Percentiles rank a stretch among this genome's conserved stretches.
Conservation (phyloP, 2,888 invertebrate species). For the Mythimna impura region DNA sequence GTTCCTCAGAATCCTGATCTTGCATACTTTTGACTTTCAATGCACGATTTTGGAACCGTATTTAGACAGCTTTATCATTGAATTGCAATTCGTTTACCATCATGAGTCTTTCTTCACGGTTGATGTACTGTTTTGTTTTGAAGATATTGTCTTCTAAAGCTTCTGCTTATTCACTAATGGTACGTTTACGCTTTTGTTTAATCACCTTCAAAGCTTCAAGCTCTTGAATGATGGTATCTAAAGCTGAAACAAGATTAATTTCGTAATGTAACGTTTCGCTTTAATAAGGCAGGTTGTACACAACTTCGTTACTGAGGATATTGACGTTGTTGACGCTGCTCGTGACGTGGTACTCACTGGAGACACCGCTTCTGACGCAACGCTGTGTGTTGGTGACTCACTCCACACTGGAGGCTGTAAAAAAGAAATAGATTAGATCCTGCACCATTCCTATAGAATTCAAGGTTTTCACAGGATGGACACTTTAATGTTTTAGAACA, state of each 20-base stretch:
- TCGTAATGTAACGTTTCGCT: too few species aligned
- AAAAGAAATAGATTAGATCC: too few species aligned
- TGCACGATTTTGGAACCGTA: slow-evolving; percentile 95
- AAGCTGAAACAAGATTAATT: too few species aligned
- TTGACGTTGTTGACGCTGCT: slow-evolving; percentile 44
- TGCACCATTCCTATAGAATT: too few species aligned
- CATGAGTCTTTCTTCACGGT: slow-evolving; percentile 91
- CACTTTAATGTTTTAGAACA: too few species aligned
- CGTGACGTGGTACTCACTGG: slow-evolving; percentile 44
- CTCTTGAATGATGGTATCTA: too few species aligned
- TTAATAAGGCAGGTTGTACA: slow-evolving; percentile 20
- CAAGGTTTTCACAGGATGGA: too few species aligned
- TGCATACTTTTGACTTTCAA: slow-evolving; percentile 92
- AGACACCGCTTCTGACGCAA: slow-evolving; percentile 44
- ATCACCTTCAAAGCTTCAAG: too few species aligned
- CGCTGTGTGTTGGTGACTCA: background rate
- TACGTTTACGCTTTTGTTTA: too few species aligned
- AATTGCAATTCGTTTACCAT: slow-evolving; percentile 91
- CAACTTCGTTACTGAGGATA: slow-evolving; percentile 29
- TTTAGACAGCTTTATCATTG: slow-evolving; percentile 93
- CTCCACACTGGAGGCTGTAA: too few species aligned
- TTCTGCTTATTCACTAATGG: too few species aligned
- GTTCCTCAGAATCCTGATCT: slow-evolving; percentile 31
- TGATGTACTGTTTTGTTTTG: slow-evolving; percentile 92
- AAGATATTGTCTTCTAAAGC: slow-evolving; percentile 82